Base-by-base conservation (phyloP, 2,797 vertebrate species). In the Megalops cyprinoides region DNA sequence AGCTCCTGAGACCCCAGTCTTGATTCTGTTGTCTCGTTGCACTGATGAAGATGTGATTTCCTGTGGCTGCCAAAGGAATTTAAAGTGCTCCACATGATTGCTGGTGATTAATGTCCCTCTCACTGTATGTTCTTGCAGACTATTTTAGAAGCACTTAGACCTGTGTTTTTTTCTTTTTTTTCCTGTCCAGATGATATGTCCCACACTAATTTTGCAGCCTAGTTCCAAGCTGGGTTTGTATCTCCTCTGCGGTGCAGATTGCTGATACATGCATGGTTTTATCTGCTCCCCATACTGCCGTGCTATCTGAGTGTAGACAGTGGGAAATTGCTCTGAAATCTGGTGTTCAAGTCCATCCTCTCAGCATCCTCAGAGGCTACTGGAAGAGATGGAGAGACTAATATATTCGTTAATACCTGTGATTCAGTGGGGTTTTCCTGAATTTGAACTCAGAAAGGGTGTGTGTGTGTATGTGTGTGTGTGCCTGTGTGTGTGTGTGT, bases 21-120 rank as follows among this genome's bases (percentile, higher is more conserved):
- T 78, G 56, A 79, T 82, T 79, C 71, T 82, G 81, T 79, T 79
- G 69, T 82, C 81, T 82, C 31, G 71, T 79, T 67, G 77, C 71
- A n/a, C 77, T 82, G 77, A 79, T 82, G 81, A 82, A 82, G 81
- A 78, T 79, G 81, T 74, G 81, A 79, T 82, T 82, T 79, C 76
- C 76, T 28, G 75, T 62, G 62, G 81, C 81, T 82, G 81, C 71
- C 62, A 75, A 65, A 77, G 71, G 81, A 78, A 65, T 79, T 79
- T 82, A 51, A 44, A 82, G 81, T 75, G 77, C 77, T 79, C 49
- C 77, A 65, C 77, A 79, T 82, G 77, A 79, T 79, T 82, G 71
- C 81, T 49, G 55, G 77, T 79, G 81, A 82, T 79, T 82, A 77
- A 82, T 82, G 78, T 71, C 55, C 69, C 77, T 78, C 81, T 79